Evolutionary conservation across 2,888 invertebrate species (phyloP), one percentile per base, ranked within the genome.

Genomic region (Andrena dorsata): DNA sequence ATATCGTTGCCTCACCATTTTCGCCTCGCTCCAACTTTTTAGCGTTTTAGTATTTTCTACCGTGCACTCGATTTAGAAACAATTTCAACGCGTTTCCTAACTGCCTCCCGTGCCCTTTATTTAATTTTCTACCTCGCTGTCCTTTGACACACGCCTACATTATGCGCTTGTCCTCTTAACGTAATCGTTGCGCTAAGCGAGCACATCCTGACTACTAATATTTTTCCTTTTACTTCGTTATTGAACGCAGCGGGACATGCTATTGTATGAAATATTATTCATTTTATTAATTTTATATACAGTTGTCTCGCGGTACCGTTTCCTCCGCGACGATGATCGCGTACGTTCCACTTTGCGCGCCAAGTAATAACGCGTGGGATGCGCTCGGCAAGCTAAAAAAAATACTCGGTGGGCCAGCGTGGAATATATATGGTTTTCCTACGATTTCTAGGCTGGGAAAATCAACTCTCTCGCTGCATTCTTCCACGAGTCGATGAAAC

Each of bases 381-480:
- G 28, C 8, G 16, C 0, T 30, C 20, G 47, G 13, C 26, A 10
- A 23, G 53, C 23, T 20, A 26, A 23, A 23, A 56, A 51, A 56
- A 56, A 8, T 4, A 10, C 4, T 56, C 4, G 13, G 23, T 32
- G 8, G 8, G 28, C 49, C 58, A 26, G 35, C 6, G 23, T 64
- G 35, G 53, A 76, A 68, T 20, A 10, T 32, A 74, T 35, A 75
- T 63, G 16, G 56, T 68, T 73, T 85, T 60, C 51, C 73, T n/a
- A 49, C 68, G 80, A 79, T 85, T 85, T 82, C 86, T 74, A 85
- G 72, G 32, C 41, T 81, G 81, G 73, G 77, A 82, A 82, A 89
- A 81, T 78, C 76, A 51, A 68, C 72, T 87, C 80, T 87, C 74
- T 61, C 79, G 74, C 56, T 66, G 78, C 78, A 83, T 87, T 83